Evolutionary conservation across 2,888 invertebrate genomes (phyloP).

Genomic region (Amblyjoppa proteus): DNA sequence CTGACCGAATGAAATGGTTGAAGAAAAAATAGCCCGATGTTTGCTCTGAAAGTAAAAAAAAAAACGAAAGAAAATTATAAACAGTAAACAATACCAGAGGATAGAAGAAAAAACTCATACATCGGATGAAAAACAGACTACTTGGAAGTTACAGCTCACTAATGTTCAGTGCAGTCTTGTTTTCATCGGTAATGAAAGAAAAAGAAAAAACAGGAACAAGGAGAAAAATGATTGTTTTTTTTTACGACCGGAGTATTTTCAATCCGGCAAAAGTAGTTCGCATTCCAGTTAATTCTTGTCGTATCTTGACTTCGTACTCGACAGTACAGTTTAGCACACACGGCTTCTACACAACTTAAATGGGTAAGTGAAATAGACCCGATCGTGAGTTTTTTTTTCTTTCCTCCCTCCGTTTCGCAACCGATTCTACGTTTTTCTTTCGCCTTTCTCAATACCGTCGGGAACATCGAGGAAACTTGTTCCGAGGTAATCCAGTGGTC

Average conservation of each 20-base stretch:
- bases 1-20: not conserved
- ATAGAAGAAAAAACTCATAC: not conserved
- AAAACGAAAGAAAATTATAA: not conserved
- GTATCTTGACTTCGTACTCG: slow-evolving; percentile 33
- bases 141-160: not conserved
- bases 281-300: slow-evolving; percentile 10
- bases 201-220: not conserved
- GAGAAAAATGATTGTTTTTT: not conserved
- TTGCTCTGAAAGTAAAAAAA: not conserved
- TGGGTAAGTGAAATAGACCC: slow-evolving; percentile 61
- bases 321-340: slow-evolving; percentile 43
- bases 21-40: not conserved
- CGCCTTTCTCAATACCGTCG: slow-evolving; percentile 44
- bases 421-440: slow-evolving; percentile 33
- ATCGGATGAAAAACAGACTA: not conserved
- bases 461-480: slow-evolving; percentile 56
- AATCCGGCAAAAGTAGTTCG: not conserved
- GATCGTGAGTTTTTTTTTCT: slow-evolving; percentile 22
- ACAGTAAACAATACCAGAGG: not conserved
- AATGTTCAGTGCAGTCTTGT: not conserved
- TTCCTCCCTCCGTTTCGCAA: not conserved
- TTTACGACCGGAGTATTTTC: not conserved
- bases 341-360: slow-evolving; percentile 45
- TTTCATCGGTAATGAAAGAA: not conserved
- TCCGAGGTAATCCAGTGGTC: slow-evolving; percentile 52